phyloP scores from a whole-genome alignment of 2,888 invertebrate species.

The Caprella mutica region DNA sequence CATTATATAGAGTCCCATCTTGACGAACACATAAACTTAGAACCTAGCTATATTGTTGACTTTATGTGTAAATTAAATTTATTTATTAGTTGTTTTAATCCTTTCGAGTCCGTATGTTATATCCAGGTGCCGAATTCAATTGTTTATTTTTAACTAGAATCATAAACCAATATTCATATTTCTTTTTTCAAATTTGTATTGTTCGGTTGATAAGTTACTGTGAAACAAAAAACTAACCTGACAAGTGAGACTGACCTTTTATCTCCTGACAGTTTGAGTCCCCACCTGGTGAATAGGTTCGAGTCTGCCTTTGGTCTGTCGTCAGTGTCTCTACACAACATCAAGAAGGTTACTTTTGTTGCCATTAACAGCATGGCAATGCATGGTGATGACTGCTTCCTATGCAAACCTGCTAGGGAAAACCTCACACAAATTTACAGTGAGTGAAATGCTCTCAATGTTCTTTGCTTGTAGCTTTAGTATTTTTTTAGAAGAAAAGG shows the following conservation, averaged over 20 bases:
- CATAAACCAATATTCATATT: not conserved
- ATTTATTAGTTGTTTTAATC: too few species aligned
- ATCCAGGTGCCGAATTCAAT: not conserved
- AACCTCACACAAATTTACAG: constrained; percentile 39
- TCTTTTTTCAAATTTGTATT: not conserved
- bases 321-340: constrained; percentile 54
- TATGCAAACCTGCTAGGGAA: constrained; percentile 66
- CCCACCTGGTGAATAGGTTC: constrained; percentile 59
- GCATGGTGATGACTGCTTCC: constrained; percentile 81
- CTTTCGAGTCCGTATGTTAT: too few species aligned
- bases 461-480: too few species aligned
- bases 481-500: too few species aligned
- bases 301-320: constrained; percentile 43
- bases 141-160: not conserved
- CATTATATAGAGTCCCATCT: too few species aligned
- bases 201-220: not conserved
- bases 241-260: too few species aligned
- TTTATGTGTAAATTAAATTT: too few species aligned
- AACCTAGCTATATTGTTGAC: too few species aligned
- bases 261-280: constrained; percentile 59
- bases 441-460: constrained; percentile 38
- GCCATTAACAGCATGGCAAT: constrained; percentile 93
- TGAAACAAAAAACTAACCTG: too few species aligned
- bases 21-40: too few species aligned
- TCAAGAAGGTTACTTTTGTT: constrained; percentile 72